Evolutionary conservation across 1,140 invertebrate genomes (phyloP), one percentile per base, ranked within the genome.

Genomic region (Campoletis sonorensis): DNA sequence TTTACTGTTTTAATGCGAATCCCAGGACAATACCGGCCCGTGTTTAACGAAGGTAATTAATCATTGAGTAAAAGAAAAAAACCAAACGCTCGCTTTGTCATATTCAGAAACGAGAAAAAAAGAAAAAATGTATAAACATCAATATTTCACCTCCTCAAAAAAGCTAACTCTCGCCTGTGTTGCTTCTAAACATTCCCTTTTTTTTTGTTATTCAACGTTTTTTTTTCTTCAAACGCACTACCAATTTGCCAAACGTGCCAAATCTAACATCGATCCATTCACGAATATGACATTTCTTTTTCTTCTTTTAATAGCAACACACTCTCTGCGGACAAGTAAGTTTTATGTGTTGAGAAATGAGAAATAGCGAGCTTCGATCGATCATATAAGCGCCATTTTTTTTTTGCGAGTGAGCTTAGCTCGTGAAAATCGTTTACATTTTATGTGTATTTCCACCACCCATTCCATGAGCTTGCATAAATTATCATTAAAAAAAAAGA

Each of bases 311-410:
- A 80, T 90, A 94, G 93, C 93, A 93, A 93, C 92, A 92, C 88
- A 94, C 93, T 81, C 85, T 94, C 68, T 94, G 93, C 90, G 93
- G 93, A 87, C 93, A 93, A 93, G 93, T 94, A 92, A 93, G 93
- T 93, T 85, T 79, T 13, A 83, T 77, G 15, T n/a, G 37, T 27
- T 45, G 40, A 5, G 40, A 45, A 1, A n/a, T 72, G 73, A 40
- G 49, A 54, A 21, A 30, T 21, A 75, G 71, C 21, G 45, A 76
- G 70, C 51, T 37, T 75, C 40, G 26, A 23, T 77, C 54, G 54
- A 77, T n/a, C 27, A n/a, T 61, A 40, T 45, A 45, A 45, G 11
- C 3, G 16, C 21, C 26, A 3, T 45, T 73, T 26, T 26, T 51
- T 21, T 51, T 11, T 37, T 49, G 23, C 21, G 1, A 23, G 11